Base-by-base conservation (phyloP, 2,888 invertebrate species). In the Anthoptus insignis region DNA sequence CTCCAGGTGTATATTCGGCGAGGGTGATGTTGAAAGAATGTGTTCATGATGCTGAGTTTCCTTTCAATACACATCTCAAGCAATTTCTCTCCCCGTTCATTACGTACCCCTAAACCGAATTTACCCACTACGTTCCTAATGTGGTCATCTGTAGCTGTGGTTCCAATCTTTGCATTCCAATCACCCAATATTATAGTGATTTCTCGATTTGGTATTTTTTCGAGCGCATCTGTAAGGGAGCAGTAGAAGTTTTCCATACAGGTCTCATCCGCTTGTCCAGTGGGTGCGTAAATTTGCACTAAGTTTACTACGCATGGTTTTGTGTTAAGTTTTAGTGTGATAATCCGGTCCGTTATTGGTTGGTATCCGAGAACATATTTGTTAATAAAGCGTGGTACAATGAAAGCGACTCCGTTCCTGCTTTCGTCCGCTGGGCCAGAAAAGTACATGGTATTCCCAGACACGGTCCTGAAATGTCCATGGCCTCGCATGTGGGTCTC, bases 201-300 rank as follows among this genome's bases (percentile, higher is more conserved):
- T 21, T 69, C 69, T 47, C 65, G 64, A 3, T 59, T 70, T 3
- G 70, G 61, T 11, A 73, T 50, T 1, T 21, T 9, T 1, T 37
- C 13, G 2, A 70, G 32, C 6, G 39, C 45, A 1, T 27, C 6
- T 21, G 53, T 53, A 1, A 69, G 54, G 5, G n/a, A 3, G 3
- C 4, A 16, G 27, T 70, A 70, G 22, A 70, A 66, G 7, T 45
- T 49, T 14, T 68, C 67, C 3, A 67, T 42, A 4, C 47, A 59
- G 13, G 67, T 67, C 3, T 71, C 68, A 0, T 9, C 56, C 3
- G 68, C 22, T 2, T 32, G 4, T n/a, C 49, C 9, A 6, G 67
- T 71, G 8, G 69, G 71, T 1, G 71, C 71, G 60, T 71, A 71
- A 1, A 71, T 49, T 34, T 68, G 66, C 8, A 71, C 53, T 16